Evolutionary conservation across 2,888 invertebrate genomes (phyloP), one percentile per base, ranked within the genome.

Genomic region (Frankliniella intonsa): DNA sequence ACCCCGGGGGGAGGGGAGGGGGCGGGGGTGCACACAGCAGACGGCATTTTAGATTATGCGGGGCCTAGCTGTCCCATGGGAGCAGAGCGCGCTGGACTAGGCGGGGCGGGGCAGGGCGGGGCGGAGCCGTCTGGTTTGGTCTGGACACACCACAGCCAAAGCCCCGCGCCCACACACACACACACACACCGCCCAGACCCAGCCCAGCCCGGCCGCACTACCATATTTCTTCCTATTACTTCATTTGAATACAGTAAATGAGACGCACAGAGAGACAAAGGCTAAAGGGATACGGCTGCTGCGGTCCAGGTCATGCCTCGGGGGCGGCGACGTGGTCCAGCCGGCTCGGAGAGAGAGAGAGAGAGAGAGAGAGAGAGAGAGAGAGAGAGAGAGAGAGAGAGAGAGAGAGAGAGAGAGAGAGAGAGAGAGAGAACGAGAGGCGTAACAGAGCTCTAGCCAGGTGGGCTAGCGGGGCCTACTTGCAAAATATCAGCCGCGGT

Each of bases 231-330:
- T 76, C 69, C 69, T 76, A 76, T 76, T 76, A 76, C 69, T 76
- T 76, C 69, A 76, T 76, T 76, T 76, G 69, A 76, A 76, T 76
- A 76, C 69, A 76, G 69, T 76, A 76, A 76, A 76, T 76, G 69
- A 76, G 69, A 76, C 69, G 69, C 69, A 76, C 69, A 76, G 69
- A 62, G 62, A 62, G 62, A 62, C 62, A 62, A 62, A 62, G 62
- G 62, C 62, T n/a, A 62, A 62, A 62, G 62, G 62, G 62, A 62
- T n/a, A 62, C 38, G 38, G n/a, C 17, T 62, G 62, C 69, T 76
- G 69, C 25, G 69, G 69, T 76, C 69, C 69, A 22, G 69, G 22
- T 22, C 69, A 76, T 76, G 69, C 69, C 69, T 76, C n/a, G 69
- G 69, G 25, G 69, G 69, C 14, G 69, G 22, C 22, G 38, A 38